phyloP scores from a whole-genome alignment of 2,113 vertebrate species.

The Circaetus gallicus region DNA sequence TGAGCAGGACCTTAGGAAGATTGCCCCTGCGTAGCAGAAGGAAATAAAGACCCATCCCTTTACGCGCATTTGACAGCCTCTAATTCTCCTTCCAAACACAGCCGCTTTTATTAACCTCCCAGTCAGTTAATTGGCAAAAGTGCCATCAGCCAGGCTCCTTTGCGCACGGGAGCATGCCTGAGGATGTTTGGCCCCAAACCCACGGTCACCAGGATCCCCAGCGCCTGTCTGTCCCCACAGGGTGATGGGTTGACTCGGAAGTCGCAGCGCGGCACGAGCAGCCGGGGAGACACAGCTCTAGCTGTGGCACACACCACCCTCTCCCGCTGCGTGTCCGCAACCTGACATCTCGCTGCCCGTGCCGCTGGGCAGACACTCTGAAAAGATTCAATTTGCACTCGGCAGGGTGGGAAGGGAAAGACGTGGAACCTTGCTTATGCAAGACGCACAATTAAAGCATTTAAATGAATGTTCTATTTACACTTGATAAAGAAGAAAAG shows the following conservation, averaged over 20 bases:
- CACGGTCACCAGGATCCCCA: neutral
- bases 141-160: neutral
- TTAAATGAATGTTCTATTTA: neutral
- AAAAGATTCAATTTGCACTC: neutral
- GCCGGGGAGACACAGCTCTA: neutral
- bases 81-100: neutral
- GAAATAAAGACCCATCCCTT: neutral
- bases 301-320: neutral
- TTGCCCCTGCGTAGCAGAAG: neutral
- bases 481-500: neutral
- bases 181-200: neutral
- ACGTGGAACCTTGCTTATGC: neutral
- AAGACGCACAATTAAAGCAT: neutral
- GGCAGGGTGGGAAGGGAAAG: neutral
- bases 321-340: accelerated
- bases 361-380: neutral
- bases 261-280: accelerated
- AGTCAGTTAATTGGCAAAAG: neutral
- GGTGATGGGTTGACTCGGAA: neutral
- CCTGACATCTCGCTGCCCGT: neutral
- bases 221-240: neutral
- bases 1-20: neutral
- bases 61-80: neutral
- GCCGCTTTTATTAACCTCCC: neutral
- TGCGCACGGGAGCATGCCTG: accelerated